Evolutionary conservation across 2,888 invertebrate genomes (phyloP).

Genomic region (Physocephala rufipes): DNA sequence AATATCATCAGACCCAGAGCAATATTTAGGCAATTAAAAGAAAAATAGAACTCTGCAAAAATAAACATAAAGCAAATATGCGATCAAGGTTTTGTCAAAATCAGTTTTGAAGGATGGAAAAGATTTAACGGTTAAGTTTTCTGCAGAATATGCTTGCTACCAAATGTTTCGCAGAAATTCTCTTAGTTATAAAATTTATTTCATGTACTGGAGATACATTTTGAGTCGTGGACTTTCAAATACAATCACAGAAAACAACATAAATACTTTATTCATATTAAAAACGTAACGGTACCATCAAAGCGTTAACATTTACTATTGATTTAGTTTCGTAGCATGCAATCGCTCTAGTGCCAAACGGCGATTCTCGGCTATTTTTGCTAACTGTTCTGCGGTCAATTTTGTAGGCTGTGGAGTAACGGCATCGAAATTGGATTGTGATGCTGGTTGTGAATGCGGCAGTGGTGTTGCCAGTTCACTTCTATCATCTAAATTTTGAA

Average conservation of each 20-base stretch:
- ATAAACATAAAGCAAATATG: too few relatives aligned
- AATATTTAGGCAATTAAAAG: not conserved
- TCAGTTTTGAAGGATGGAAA: too few relatives aligned
- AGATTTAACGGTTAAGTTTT: too few relatives aligned
- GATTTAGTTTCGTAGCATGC: conserved; percentile 65
- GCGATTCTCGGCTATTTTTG: conserved; percentile 76
- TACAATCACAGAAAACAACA: too few relatives aligned
- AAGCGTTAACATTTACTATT: conserved; percentile 29
- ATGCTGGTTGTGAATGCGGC: conserved; percentile 51
- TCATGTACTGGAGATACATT: too few relatives aligned
- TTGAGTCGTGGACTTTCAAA: too few relatives aligned
- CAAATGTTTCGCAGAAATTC: too few relatives aligned
- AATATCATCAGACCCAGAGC: not conserved
- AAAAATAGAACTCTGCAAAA: too few relatives aligned
- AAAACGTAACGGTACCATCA: conserved; percentile 5
- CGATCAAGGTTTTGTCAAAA: too few relatives aligned
- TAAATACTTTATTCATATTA: not conserved
- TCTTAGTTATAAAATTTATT: too few relatives aligned
- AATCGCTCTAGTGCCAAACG: conserved; percentile 73
- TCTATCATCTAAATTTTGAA: conserved; percentile 38
- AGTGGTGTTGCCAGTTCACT: conserved; percentile 58
- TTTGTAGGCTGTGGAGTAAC: conserved; percentile 45
- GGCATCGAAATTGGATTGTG: conserved; percentile 38
- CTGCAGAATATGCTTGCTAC: too few relatives aligned
- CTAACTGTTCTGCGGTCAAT: conserved; percentile 72